phyloP scores from a whole-genome alignment of 2,113 vertebrate species.

The Ptychochromis oligacanthus region DNA sequence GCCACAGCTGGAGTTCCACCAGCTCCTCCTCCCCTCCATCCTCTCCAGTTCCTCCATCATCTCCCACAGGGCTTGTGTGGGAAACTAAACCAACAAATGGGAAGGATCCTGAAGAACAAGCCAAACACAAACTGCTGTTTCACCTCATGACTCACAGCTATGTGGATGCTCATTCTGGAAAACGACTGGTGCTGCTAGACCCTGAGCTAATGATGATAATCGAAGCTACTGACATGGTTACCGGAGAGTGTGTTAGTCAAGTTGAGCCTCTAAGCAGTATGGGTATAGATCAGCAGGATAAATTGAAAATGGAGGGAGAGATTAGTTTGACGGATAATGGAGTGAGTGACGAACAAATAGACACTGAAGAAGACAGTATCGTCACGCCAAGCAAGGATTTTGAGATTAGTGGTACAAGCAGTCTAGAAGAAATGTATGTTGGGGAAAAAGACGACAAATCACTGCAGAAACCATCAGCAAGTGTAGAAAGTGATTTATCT shows the following conservation, averaged over 20 bases:
- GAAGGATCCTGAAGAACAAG: conserved; percentile 48
- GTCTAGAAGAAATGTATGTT: background rate
- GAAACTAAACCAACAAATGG: conserved; percentile 50
- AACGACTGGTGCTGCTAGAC: conserved; percentile 86
- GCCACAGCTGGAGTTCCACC: conserved; percentile 63
- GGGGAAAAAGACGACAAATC: background rate
- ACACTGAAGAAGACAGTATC: conserved; percentile 2
- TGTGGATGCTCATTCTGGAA: conserved; percentile 85
- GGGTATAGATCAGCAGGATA: background rate
- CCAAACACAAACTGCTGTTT: conserved; percentile 77
- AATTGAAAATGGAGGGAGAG: background rate
- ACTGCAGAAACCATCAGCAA: background rate
- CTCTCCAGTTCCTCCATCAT: conserved; percentile 46
- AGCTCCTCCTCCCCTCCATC: conserved; percentile 66
- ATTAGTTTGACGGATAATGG: conserved; percentile 17
- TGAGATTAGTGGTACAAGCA: background rate
- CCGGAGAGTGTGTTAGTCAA: background rate
- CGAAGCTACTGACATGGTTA: conserved; percentile 27
- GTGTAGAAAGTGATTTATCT: background rate
- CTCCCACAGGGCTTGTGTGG: conserved; percentile 25
- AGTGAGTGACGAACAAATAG: background rate
- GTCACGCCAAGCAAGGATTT: background rate
- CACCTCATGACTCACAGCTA: conserved; percentile 91
- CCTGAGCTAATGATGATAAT: conserved; percentile 73
- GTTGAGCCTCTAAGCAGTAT: background rate